phyloP scores from a whole-genome alignment of 2,113 vertebrate genomes.

The Hylia prasina region DNA sequence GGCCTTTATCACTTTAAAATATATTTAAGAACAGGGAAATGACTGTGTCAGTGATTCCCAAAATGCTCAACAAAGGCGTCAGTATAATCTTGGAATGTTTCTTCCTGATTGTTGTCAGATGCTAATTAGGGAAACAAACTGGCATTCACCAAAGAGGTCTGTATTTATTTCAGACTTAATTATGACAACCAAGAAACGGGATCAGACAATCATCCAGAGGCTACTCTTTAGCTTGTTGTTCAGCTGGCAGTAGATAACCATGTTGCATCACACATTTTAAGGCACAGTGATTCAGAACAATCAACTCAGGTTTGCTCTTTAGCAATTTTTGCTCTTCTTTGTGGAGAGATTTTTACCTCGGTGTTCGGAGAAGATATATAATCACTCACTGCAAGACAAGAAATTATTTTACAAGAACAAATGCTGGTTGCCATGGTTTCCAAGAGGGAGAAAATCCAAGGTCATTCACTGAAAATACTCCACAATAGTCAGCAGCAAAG shows the following conservation, averaged over 20 bases:
- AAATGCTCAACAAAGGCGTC: not conserved
- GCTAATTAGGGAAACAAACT: not conserved
- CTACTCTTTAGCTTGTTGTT: not conserved
- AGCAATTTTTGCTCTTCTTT: not conserved
- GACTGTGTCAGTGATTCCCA: not conserved
- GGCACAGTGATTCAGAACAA: not conserved
- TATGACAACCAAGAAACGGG: not conserved
- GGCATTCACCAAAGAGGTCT: not conserved
- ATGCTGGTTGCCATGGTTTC: conserved; percentile 67
- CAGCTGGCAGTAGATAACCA: not conserved
- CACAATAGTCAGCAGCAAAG: not conserved
- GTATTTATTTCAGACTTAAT: not conserved
- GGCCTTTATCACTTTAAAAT: not conserved
- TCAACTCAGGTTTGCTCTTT: not conserved
- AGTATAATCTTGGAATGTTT: not conserved
- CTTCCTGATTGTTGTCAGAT: not conserved
- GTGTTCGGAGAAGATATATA: not conserved
- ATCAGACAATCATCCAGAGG: not conserved
- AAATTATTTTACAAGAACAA: conserved; percentile 57
- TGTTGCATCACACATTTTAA: not conserved
- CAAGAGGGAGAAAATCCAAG: conserved; percentile 43
- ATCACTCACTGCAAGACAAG: conserved; percentile 18
- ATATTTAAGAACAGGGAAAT: not conserved
- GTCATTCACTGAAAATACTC: conserved; percentile 39
- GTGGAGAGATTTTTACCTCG: not conserved